Evolutionary conservation across 2,113 vertebrate species (phyloP).

Genomic region (Lophius piscatorius): DNA sequence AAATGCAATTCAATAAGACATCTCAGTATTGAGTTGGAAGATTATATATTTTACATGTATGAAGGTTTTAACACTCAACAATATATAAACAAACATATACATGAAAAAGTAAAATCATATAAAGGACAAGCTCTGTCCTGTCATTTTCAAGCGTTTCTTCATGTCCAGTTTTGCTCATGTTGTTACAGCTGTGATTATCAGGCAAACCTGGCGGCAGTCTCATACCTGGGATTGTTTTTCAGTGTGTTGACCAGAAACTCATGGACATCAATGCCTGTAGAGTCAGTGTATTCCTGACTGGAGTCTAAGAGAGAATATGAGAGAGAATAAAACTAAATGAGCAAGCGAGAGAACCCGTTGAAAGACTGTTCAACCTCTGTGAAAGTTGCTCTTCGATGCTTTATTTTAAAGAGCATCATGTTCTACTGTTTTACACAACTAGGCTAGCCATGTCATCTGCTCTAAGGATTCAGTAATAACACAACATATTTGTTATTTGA

Average conservation of each 20-base stretch:
- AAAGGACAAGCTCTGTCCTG: no score
- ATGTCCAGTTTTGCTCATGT: background rate
- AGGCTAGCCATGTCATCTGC: conserved; percentile 37
- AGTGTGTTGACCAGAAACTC: conserved; percentile 99
- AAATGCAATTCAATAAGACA: no score
- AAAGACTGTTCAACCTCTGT: no score
- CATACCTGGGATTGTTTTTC: conserved; percentile 99
- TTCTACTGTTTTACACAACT: conserved; percentile 49
- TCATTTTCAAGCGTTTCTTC: background rate
- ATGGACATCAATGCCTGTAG: conserved; percentile 98
- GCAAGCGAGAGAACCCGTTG: background rate
- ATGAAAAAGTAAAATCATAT: no score
- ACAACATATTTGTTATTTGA: no score
- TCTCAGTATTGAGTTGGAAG: no score
- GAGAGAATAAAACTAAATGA: background rate
- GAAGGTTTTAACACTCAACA: no score
- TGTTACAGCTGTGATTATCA: background rate
- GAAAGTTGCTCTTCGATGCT: no score
- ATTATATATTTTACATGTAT: no score
- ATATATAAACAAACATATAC: no score
- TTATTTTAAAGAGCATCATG: no score
- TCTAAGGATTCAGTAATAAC: no score
- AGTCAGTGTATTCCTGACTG: conserved; percentile 99
- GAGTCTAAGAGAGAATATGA: conserved; percentile 87
- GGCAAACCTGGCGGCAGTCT: background rate